Percentiles rank a stretch among this genome's conserved stretches.
These are phyloP conservation scores for Marcusenius ussheri DNA, from an alignment of 2,113 vertebrate genomes.

Conservation along the genomic window DNA sequence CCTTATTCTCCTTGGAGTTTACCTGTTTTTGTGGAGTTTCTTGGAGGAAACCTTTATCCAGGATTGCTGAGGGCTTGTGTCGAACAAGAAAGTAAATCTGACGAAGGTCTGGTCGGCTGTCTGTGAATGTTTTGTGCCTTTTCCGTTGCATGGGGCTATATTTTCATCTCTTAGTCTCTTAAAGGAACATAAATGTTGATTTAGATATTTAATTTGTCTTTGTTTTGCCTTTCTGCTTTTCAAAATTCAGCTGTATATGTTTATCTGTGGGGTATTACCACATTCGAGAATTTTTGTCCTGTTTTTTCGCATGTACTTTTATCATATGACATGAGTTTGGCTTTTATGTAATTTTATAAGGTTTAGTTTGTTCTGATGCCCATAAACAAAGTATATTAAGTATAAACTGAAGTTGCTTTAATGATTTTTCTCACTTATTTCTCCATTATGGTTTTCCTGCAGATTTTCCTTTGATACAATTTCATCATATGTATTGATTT, in stretches of 20 bases:
- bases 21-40: conserved; percentile 55
- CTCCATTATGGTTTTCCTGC: neutral
- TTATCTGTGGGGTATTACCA: neutral
- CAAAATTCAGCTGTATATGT: neutral
- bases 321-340: neutral
- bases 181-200: conserved; percentile 49
- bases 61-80: conserved; percentile 56
- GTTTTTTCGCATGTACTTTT: neutral
- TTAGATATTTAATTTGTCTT: conserved; percentile 13
- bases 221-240: neutral
- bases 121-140: conserved; percentile 63
- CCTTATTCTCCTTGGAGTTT: conserved; percentile 48
- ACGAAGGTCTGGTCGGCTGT: conserved; percentile 57
- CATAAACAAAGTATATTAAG: neutral
- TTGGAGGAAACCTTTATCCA: conserved; percentile 53
- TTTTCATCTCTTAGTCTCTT: conserved; percentile 35
- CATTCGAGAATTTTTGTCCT: neutral
- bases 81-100: conserved; percentile 72
- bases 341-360: neutral
- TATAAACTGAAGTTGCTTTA: conserved; percentile 20
- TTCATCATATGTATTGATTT: conserved; percentile 40
- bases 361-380: neutral
- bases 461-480: neutral
- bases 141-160: conserved; percentile 37
- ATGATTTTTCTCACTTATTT: conserved; percentile 22